A percentile compares a stretch with the other conserved stretches of the same genome.
These are phyloP conservation scores for Lysandra coridon DNA, from an alignment of 2,888 invertebrate species.

Conservation along the genomic window DNA sequence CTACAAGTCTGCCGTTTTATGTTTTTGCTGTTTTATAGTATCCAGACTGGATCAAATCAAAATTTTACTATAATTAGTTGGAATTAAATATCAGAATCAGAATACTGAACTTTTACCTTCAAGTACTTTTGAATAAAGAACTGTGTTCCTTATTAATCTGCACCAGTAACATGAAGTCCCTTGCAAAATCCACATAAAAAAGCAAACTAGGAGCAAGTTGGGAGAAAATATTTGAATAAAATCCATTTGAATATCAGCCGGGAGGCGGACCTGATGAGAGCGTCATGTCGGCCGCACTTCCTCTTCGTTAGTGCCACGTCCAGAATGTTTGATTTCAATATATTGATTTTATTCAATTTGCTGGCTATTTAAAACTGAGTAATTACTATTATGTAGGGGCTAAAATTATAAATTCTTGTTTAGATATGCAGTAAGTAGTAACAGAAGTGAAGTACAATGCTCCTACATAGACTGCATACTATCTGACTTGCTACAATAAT, in stretches of 20 bases:
- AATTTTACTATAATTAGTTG: too few species aligned
- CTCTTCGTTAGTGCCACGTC: not conserved
- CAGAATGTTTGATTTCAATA: slow-evolving; percentile 19
- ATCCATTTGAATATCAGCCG: slow-evolving; percentile 18
- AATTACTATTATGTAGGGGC: not conserved
- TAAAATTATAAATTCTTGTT: not conserved
- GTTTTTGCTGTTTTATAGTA: too few species aligned
- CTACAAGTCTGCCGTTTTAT: too few species aligned
- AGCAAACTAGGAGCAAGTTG: not conserved
- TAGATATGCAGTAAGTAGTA: not conserved
- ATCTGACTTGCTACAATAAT: too few species aligned
- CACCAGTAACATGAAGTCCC: not conserved
- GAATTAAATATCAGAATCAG: too few species aligned
- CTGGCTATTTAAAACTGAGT: not conserved
- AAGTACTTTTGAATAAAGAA: too few species aligned
- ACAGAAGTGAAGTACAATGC: too few species aligned
- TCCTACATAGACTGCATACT: too few species aligned
- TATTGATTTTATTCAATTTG: not conserved
- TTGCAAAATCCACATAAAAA: not conserved
- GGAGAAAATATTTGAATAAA: not conserved
- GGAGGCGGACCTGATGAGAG: not conserved
- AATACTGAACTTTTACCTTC: too few species aligned
- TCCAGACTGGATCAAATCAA: too few species aligned
- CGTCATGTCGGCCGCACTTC: slow-evolving; percentile 23
- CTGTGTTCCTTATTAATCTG: too few species aligned